Conservation (phyloP, 2,113 vertebrate genomes). For the Nicator chloris region DNA sequence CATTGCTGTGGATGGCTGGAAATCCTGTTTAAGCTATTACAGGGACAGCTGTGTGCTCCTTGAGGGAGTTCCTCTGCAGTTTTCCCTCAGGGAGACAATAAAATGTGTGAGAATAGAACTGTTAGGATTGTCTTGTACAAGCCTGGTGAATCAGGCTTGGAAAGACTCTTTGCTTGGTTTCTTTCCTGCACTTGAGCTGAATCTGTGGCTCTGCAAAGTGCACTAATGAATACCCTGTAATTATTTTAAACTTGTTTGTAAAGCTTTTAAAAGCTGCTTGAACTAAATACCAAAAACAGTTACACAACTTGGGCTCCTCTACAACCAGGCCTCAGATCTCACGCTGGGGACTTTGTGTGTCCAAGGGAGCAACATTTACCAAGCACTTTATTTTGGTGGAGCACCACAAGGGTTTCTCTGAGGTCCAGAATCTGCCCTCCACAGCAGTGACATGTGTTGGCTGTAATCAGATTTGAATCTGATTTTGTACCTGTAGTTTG, state of each 20-base stretch:
- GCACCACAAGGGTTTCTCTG: background rate
- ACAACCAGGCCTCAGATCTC: background rate
- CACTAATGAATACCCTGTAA: background rate
- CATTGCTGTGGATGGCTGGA: background rate
- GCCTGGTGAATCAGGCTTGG: background rate
- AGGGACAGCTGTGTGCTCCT: background rate
- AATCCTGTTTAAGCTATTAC: background rate
- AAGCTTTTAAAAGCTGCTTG: conserved; percentile 21
- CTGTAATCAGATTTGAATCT: background rate
- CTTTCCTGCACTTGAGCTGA: background rate
- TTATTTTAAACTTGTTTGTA: background rate
- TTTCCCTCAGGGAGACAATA: background rate
- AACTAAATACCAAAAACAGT: background rate
- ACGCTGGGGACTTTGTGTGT: background rate
- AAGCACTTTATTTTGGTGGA: background rate
- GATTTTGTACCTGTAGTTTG: background rate
- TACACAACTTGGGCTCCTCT: background rate
- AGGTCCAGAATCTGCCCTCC: background rate
- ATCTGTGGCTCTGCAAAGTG: background rate
- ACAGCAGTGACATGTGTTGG: background rate
- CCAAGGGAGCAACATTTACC: background rate
- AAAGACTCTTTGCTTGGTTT: background rate
- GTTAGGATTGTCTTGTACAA: background rate
- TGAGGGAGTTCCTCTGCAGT: background rate
- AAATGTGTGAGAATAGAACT: background rate